Conservation (phyloP, 37 sponge, comb jelly and placozoan genomes). For the Theonella swinhoei region DNA sequence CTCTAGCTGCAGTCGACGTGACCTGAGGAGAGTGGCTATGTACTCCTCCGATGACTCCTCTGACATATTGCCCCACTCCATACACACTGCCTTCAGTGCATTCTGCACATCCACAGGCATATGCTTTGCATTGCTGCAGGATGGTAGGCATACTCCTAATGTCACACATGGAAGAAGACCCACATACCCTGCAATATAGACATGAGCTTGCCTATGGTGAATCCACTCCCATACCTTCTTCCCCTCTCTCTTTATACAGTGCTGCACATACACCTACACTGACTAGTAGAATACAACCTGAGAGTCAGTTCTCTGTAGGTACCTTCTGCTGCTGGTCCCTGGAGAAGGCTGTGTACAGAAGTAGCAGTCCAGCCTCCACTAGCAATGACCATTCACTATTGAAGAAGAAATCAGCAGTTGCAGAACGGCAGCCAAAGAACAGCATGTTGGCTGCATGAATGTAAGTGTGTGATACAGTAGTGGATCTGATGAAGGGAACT, state of each 20-base stretch:
- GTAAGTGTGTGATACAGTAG: too few species aligned
- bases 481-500: background rate
- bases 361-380: conserved; percentile 28
- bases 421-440: conserved; percentile 95
- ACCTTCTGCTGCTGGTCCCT: conserved; percentile 87
- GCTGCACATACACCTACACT: conserved; percentile 87
- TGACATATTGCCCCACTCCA: conserved; percentile 37
- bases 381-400: conserved; percentile 75
- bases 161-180: too few species aligned
- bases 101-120: conserved; percentile 90
- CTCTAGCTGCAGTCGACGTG: conserved; percentile 81
- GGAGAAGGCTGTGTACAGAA: conserved; percentile 90
- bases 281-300: too few species aligned
- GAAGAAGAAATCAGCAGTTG: conserved; percentile 86
- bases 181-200: conserved; percentile 94
- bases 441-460: conserved; percentile 63
- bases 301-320: too few species aligned
- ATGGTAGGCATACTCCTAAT: background rate
- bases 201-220: conserved; percentile 44
- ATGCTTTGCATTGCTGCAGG: conserved; percentile 80
- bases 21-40: conserved; percentile 52
- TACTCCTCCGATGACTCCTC: conserved; percentile 51
- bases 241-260: conserved; percentile 75
- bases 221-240: conserved; percentile 78
- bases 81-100: conserved; percentile 55